Percentiles rank a stretch among this genome's conserved stretches.
Conservation (phyloP, 2,113 vertebrate genomes). For the Myiopsitta monachus region DNA sequence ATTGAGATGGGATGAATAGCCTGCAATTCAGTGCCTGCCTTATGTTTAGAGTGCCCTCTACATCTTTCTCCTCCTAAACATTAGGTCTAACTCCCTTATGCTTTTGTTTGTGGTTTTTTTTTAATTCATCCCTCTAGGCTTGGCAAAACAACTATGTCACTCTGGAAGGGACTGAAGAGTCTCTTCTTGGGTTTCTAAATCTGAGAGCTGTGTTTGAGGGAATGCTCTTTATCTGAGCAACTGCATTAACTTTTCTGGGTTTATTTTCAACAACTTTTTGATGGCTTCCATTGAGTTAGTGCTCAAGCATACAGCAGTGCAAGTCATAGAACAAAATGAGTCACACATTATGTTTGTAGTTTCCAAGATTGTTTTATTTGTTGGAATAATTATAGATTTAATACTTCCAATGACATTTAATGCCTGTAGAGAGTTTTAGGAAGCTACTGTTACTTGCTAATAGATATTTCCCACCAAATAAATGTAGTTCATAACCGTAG, state of each 20-base stretch:
- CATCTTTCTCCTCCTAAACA: background rate
- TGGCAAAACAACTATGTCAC: background rate
- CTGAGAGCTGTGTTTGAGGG: background rate
- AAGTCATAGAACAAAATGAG: background rate
- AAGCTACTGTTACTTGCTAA: background rate
- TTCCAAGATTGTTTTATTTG: background rate
- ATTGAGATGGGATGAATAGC: background rate
- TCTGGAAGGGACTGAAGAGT: background rate
- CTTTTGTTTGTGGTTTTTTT: background rate
- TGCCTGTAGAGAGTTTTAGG: background rate
- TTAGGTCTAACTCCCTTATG: background rate
- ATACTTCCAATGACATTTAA: slow-evolving; percentile 24
- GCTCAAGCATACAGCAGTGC: background rate
- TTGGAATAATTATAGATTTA: slow-evolving; percentile 19
- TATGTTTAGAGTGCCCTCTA: background rate
- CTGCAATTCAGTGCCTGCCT: background rate
- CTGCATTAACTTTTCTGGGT: background rate
- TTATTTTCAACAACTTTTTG: background rate
- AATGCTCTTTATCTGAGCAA: background rate
- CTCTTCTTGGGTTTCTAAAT: background rate
- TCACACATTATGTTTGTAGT: background rate
- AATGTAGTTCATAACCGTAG: background rate
- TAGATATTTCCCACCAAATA: background rate
- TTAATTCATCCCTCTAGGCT: background rate
- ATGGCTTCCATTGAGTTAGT: background rate